Percentiles rank a stretch among this genome's conserved stretches.
phyloP scores from a whole-genome alignment of 1,140 invertebrate genomes.

The Drosophila kurseongensis region DNA sequence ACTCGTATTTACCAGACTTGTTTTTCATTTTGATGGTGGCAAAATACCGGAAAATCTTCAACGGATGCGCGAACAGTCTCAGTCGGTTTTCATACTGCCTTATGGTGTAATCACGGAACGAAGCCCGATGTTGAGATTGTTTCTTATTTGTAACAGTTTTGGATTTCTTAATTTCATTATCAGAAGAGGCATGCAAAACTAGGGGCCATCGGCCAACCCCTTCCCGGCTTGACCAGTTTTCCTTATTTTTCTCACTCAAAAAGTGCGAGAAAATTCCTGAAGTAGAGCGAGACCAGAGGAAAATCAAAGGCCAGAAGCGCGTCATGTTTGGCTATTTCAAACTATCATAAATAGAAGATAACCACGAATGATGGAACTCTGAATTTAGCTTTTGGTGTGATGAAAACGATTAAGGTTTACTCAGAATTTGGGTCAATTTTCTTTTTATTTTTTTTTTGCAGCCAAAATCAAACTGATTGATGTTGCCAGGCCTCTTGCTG shows the following conservation, averaged over 20 bases:
- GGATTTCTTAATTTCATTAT: neutral
- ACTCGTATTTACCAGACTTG: slow-evolving; percentile 19
- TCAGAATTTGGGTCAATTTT: slow-evolving; percentile 45
- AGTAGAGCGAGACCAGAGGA: slow-evolving; percentile 3
- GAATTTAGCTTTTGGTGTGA: slow-evolving; percentile 39
- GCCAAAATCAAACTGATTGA: slow-evolving; percentile 50
- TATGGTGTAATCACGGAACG: slow-evolving; percentile 47
- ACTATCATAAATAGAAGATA: neutral
- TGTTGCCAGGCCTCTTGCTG: slow-evolving; percentile 40
- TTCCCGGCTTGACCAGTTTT: neutral
- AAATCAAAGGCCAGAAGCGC: slow-evolving; percentile 14
- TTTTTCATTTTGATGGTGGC: slow-evolving; percentile 52
- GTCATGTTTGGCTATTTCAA: slow-evolving; percentile 19
- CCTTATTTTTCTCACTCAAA: neutral
- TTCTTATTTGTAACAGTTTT: neutral
- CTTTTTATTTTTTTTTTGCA: slow-evolving; percentile 5
- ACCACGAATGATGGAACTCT: slow-evolving; percentile 19
- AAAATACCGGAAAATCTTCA: slow-evolving; percentile 61
- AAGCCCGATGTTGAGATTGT: slow-evolving; percentile 11
- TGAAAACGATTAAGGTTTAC: slow-evolving; percentile 17
- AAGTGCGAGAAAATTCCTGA: neutral
- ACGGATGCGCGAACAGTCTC: slow-evolving; percentile 26
- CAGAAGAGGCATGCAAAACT: neutral
- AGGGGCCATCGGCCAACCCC: neutral
- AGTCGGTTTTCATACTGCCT: slow-evolving; percentile 60